Base-by-base conservation (phyloP, 2,888 invertebrate species). In the Idaea aversata region DNA sequence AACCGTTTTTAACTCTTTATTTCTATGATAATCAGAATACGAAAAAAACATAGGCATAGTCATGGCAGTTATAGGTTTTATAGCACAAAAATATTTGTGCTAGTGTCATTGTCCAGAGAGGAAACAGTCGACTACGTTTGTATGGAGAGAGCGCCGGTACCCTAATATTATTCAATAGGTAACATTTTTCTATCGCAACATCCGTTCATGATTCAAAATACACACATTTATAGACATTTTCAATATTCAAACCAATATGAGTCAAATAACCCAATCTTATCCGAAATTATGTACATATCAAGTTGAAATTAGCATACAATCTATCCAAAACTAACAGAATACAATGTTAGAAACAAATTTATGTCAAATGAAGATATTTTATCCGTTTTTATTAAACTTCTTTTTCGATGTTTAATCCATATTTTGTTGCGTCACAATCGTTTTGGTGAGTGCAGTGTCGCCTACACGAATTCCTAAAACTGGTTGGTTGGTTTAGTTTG, bases 281-380 rank as follows among this genome's bases (percentile, higher is more conserved):
- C 47, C 47, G 13, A 47, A 47, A 47, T 47, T 47, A 47, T 47
- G 47, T 47, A 47, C 47, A 47, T 47, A 47, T 47, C 47, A 13
- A 47, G 47, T 47, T 47, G 47, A 47, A 47, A 60, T 58, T 61
- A 34, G 36, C 16, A 15, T 57, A 59, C 34, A 36, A 61, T 15
- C 34, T 61, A 59, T 60, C 16, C 57, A 57, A 63, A 36, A 64
- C 47, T 47, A 47, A 47, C 47, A 47, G 47, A 47, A 47, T 10
- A 47, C 47, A 47, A 47, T 47, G 47, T 47, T 47, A 47, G 13
- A 47, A 47, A 47, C 47, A 34, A 66, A 71, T 74, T 74, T 72
- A 69, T 72, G 66, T 71, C 72, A 72, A 71, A 72, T 74, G 66
- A 71, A 70, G 69, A 74, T 74, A 74, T 74, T 74, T 74, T 74